phyloP scores from a whole-genome alignment of 1,140 invertebrate species.

The Drosophila albomicans region DNA sequence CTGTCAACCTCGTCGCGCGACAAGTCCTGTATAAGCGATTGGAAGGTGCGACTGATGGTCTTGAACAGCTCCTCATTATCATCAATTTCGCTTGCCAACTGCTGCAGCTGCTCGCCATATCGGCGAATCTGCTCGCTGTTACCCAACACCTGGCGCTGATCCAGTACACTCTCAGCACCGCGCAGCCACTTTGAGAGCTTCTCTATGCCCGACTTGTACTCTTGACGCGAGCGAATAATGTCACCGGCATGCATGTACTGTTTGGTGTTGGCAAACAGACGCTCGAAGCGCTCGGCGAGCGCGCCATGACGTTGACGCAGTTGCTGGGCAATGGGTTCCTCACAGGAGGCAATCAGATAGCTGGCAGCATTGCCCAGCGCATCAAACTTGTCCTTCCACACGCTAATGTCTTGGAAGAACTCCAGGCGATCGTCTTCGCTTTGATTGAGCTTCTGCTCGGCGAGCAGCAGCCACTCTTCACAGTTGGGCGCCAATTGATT shows the following conservation, averaged over 20 bases:
- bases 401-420: slow-evolving; percentile 94
- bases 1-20: slow-evolving; percentile 94
- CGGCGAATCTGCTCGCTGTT: slow-evolving; percentile 91
- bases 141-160: slow-evolving; percentile 88
- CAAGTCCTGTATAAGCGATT: slow-evolving; percentile 95
- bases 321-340: slow-evolving; percentile 91
- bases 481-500: slow-evolving; percentile 90
- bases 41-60: slow-evolving; percentile 94
- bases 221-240: slow-evolving; percentile 91
- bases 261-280: slow-evolving; percentile 92
- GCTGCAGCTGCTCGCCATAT: slow-evolving; percentile 92
- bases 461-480: slow-evolving; percentile 91
- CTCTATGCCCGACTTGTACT: slow-evolving; percentile 92
- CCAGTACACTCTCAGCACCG: slow-evolving; percentile 90
- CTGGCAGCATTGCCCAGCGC: slow-evolving; percentile 93
- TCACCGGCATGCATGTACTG: slow-evolving; percentile 95
- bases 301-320: slow-evolving; percentile 90
- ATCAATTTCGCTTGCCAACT: slow-evolving; percentile 92
- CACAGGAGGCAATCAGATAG: slow-evolving; percentile 94
- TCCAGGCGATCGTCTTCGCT: slow-evolving; percentile 94
- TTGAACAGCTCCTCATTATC: slow-evolving; percentile 96
- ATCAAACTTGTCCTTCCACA: slow-evolving; percentile 95
- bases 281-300: slow-evolving; percentile 92
- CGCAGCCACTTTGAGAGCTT: slow-evolving; percentile 92
- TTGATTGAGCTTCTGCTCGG: slow-evolving; percentile 90